Percentiles rank a stretch among this genome's conserved stretches.
Conservation (phyloP, 2,888 invertebrate genomes). For the Parnassius smintheus region DNA sequence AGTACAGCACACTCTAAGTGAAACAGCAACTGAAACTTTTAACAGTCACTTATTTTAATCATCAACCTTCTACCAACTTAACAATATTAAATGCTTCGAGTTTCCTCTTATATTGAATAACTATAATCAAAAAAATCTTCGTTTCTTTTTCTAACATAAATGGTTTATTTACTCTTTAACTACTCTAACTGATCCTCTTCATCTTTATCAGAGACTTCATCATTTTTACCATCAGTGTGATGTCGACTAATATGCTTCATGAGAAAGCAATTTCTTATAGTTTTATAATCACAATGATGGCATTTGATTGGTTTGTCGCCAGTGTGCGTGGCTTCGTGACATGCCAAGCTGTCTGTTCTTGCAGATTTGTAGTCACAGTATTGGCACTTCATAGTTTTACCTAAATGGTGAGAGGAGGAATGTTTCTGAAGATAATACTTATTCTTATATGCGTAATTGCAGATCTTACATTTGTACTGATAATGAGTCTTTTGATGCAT, state of each 20-base stretch:
- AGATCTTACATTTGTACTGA: constrained; percentile 48
- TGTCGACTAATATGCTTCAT: constrained; percentile 49
- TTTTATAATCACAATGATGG: constrained; percentile 47
- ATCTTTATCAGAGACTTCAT: constrained; percentile 4
- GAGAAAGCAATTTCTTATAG: constrained; percentile 47
- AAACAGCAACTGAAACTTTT: too few species aligned
- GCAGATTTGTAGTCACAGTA: constrained; percentile 53
- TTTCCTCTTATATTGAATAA: too few species aligned
- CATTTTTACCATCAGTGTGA: constrained; percentile 42
- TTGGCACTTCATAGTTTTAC: constrained; percentile 50
- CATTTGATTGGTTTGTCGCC: constrained; percentile 60
- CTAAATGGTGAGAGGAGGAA: constrained; percentile 48
- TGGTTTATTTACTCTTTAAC: too few species aligned
- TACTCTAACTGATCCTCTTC: background rate
- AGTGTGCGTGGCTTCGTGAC: constrained; percentile 56
- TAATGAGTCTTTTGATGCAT: constrained; percentile 60
- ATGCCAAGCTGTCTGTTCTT: constrained; percentile 49
- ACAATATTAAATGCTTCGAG: too few species aligned
- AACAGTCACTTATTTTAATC: too few species aligned
- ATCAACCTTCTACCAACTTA: too few species aligned
- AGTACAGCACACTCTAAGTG: too few species aligned
- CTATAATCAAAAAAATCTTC: too few species aligned
- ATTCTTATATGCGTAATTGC: constrained; percentile 50
- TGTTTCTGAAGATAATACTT: constrained; percentile 60
- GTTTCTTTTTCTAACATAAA: too few species aligned